Base-by-base conservation (phyloP, 2,888 invertebrate genomes). In the Melieria crassipennis region DNA sequence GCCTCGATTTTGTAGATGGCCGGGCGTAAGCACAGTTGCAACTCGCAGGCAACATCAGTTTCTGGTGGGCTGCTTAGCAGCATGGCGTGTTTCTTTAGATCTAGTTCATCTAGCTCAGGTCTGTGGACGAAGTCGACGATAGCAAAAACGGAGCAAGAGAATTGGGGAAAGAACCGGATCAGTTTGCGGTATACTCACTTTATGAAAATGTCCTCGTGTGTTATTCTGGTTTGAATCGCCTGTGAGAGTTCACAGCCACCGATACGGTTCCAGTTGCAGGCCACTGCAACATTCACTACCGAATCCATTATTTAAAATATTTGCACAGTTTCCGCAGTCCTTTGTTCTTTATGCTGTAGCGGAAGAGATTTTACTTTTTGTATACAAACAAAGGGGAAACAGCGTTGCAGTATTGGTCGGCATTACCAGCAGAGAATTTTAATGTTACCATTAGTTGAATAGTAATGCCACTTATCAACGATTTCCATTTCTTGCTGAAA, bases 1-100 rank as follows among this genome's bases (percentile, higher is more conserved):
- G 82, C 80, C 55, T 81, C 80, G 46, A 85, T 81, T 79, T 82
- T 85, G 60, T 78, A 84, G 7, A 76, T 78, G 1, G 78, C 77
- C 1, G 78, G 74, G 7, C 75, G 73, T 13, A 84, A 75, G 50
- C 77, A 67, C 43, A 86, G 73, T 7, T 77, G 72, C 4, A 86
- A 67, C 71, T 86, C 85, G 48, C 87, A 86, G 5, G 81, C 73
- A 58, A 75, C 73, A n/a, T 76, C 67, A 2, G 73, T 62, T 11
- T 50, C 65, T 7, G 65, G 64, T 9, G 11, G 13, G 7, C 61
- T 62, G 10, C 63, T 64, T 0, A 86, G 78, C 1, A 85, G 76
- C 9, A 84, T 76, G 5, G 85, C 83, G 1, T 80, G 81, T 7
- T 83, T 80, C 47, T 80, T 79, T 10, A 78, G 74, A 4, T 86